Conservation (phyloP, 2,888 invertebrate species). For the Lasioglossum leucozonium region DNA sequence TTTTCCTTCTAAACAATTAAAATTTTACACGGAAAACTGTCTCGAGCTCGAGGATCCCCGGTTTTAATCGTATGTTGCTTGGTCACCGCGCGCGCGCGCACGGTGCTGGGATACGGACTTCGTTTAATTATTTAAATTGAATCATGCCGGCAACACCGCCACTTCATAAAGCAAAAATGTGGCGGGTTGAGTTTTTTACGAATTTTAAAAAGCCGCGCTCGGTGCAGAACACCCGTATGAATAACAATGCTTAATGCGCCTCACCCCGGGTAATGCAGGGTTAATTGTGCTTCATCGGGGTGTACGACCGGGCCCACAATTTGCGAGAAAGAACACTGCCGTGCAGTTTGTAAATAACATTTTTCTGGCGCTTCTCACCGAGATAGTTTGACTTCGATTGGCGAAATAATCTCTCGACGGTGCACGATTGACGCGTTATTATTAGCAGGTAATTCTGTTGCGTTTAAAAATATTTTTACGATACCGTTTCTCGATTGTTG, state of each 20-base stretch:
- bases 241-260: neutral
- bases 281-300: neutral
- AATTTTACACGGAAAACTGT: neutral
- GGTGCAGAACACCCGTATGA: neutral
- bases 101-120: neutral
- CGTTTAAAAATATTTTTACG: neutral
- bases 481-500: neutral
- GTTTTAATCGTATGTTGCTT: neutral
- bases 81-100: neutral
- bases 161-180: neutral
- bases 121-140: neutral
- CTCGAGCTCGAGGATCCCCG: neutral
- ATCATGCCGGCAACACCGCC: neutral
- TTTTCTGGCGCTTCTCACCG: neutral
- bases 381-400: neutral
- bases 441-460: neutral
- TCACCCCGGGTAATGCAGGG: neutral
- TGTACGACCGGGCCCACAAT: neutral
- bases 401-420: neutral
- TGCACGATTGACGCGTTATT: neutral
- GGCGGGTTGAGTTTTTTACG: neutral
- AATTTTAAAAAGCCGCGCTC: neutral
- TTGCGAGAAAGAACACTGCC: neutral
- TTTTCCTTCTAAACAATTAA: constrained; percentile 1
- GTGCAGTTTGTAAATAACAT: neutral